Conservation (phyloP, 2,113 vertebrate genomes). For the Forbesichthys papilliferus region DNA sequence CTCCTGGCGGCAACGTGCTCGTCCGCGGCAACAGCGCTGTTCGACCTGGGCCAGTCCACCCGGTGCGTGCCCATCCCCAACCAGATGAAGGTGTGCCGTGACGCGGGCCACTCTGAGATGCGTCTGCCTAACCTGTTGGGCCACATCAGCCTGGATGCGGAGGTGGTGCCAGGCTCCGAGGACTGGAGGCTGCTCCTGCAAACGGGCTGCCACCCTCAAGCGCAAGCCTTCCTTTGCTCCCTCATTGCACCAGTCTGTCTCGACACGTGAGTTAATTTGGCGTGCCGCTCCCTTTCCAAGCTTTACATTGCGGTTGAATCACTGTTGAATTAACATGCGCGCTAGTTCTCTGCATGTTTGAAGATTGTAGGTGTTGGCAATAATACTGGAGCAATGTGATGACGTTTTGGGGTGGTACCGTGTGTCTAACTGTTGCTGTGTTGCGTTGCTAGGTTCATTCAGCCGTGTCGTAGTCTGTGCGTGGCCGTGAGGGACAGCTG, state of each 20-base stretch:
- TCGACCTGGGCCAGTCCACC: constrained; percentile 86
- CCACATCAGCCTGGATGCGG: constrained; percentile 81
- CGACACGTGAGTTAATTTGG: constrained; percentile 80
- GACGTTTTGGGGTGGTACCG: not conserved
- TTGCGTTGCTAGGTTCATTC: constrained; percentile 80
- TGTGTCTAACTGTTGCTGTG: constrained; percentile 4
- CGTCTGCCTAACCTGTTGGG: constrained; percentile 88
- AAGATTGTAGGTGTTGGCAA: too few species aligned
- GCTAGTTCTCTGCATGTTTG: too few species aligned
- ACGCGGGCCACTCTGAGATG: constrained; percentile 88
- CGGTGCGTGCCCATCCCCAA: constrained; percentile 84
- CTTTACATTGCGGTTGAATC: too few species aligned
- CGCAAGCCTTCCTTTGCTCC: constrained; percentile 85
- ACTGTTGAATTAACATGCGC: too few species aligned
- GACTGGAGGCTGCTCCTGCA: constrained; percentile 81
- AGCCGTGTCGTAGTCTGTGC: constrained; percentile 86
- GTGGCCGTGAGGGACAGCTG: constrained; percentile 82
- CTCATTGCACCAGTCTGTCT: constrained; percentile 86
- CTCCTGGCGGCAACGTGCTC: constrained; percentile 43
- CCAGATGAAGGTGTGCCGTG: constrained; percentile 83
- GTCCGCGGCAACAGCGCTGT: constrained; percentile 43
- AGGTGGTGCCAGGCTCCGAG: constrained; percentile 80
- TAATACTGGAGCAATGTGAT: too few species aligned
- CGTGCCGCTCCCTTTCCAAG: not conserved
- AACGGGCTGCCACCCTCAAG: constrained; percentile 84